Conservation (phyloP, 2,797 vertebrate species). For the Gymnothorax reevesii region DNA sequence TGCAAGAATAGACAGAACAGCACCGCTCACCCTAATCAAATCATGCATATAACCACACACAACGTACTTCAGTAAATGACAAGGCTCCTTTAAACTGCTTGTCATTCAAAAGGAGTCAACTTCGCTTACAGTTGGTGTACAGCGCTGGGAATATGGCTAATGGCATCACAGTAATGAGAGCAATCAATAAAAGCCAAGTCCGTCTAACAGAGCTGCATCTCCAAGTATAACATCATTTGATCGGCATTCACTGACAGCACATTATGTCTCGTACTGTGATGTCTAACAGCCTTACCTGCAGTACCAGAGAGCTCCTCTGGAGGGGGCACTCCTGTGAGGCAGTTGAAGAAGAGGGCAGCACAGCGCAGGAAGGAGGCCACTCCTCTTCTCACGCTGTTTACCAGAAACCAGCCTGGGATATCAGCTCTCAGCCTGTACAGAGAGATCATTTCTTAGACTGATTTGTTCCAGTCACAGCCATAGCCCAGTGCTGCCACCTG, state of each 20-base stretch:
- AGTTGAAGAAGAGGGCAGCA: slow-evolving; percentile 90
- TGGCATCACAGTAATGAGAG: background rate
- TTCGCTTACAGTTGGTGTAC: background rate
- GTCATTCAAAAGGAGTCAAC: background rate
- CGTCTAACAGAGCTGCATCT: background rate
- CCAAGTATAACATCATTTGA: background rate
- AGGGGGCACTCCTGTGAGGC: slow-evolving; percentile 88
- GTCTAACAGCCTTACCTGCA: slow-evolving; percentile 56
- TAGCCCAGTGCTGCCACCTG: slow-evolving; percentile 6
- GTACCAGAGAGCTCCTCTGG: slow-evolving; percentile 82
- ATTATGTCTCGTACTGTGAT: background rate
- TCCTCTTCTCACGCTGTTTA: slow-evolving; percentile 82
- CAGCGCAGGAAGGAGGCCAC: slow-evolving; percentile 89
- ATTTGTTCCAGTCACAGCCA: background rate
- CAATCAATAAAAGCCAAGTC: background rate
- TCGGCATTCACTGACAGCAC: background rate
- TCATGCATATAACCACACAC: background rate
- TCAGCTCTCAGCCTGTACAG: slow-evolving; percentile 69
- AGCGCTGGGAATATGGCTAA: background rate
- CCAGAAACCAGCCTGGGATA: slow-evolving; percentile 79
- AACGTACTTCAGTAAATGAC: background rate
- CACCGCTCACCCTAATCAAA: background rate
- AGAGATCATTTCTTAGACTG: background rate
- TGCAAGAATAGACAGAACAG: slow-evolving; percentile 57
- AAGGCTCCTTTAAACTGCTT: background rate